Evolutionary conservation across 2,797 vertebrate genomes (phyloP).

Genomic region (Otolemur crassicaudatus): DNA sequence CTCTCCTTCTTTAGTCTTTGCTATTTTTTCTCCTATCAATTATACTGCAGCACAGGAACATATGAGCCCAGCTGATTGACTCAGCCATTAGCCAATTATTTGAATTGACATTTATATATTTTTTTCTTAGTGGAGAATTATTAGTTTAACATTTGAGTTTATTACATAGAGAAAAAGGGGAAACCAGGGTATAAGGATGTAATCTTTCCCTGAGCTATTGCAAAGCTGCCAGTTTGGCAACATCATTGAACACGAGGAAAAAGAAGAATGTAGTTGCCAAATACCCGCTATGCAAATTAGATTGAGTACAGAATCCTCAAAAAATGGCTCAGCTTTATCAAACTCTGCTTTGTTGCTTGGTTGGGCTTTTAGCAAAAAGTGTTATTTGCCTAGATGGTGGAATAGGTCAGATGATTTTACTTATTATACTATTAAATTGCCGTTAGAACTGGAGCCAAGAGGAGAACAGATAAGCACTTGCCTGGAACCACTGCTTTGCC

Average conservation of each 20-base stretch:
- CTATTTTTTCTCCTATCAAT: conserved; percentile 39
- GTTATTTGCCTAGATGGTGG: not conserved
- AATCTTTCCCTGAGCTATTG: conserved; percentile 64
- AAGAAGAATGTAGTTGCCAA: conserved; percentile 59
- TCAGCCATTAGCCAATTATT: conserved; percentile 21
- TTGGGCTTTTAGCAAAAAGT: conserved; percentile 9
- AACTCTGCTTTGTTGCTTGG: conserved; percentile 43
- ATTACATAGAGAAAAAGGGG: not conserved
- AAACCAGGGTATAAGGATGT: conserved; percentile 35
- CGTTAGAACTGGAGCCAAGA: not conserved
- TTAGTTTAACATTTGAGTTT: conserved; percentile 60
- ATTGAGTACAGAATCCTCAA: conserved; percentile 21
- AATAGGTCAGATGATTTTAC: not conserved
- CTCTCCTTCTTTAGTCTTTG: not conserved
- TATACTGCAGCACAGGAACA: not conserved
- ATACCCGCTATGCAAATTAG: conserved; percentile 50
- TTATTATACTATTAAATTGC: conserved; percentile 21
- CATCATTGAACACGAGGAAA: conserved; percentile 46
- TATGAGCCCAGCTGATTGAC: not conserved
- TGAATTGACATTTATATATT: not conserved
- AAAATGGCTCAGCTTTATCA: conserved; percentile 58
- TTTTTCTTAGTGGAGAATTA: conserved; percentile 54
- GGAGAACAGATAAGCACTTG: conserved; percentile 44
- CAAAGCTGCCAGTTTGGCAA: conserved; percentile 71
- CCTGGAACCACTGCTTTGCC: not conserved